Percentiles rank a stretch among this genome's conserved stretches.
Conservation (phyloP, 2,113 vertebrate species). For the Colinus virginianus region DNA sequence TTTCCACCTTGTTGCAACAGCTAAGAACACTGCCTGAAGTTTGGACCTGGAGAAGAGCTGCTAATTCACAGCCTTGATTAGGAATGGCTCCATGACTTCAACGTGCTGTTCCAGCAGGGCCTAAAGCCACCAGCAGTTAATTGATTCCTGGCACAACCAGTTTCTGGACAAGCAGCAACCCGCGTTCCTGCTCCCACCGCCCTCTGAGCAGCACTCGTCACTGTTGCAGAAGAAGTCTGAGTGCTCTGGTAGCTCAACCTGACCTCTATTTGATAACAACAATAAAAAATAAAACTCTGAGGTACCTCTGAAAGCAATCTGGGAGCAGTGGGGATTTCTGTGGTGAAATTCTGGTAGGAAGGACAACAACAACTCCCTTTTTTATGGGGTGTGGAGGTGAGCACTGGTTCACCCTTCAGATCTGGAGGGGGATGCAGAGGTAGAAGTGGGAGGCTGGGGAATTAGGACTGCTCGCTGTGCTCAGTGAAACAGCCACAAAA, state of each 20-base stretch:
- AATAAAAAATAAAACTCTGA: background rate
- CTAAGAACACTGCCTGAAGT: background rate
- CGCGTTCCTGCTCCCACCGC: background rate
- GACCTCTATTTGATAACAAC: background rate
- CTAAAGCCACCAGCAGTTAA: background rate
- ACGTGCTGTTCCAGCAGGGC: background rate
- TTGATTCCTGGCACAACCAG: background rate
- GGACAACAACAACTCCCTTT: background rate
- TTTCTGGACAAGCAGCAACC: background rate
- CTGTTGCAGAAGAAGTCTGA: accelerated
- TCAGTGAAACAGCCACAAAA: background rate
- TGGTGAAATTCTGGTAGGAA: background rate
- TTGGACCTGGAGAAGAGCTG: background rate
- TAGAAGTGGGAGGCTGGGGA: background rate
- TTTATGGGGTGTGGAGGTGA: background rate
- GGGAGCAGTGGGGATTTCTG: background rate
- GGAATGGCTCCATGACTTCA: background rate
- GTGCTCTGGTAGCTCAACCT: background rate
- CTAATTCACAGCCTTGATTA: background rate
- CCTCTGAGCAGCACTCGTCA: background rate
- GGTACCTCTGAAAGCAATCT: background rate
- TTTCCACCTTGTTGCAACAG: background rate
- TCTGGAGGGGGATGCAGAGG: background rate
- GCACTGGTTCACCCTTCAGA: background rate
- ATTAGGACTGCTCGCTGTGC: background rate